Evolutionary conservation across 2,113 vertebrate genomes (phyloP).

Genomic region (Cephalopholis sonnerati): DNA sequence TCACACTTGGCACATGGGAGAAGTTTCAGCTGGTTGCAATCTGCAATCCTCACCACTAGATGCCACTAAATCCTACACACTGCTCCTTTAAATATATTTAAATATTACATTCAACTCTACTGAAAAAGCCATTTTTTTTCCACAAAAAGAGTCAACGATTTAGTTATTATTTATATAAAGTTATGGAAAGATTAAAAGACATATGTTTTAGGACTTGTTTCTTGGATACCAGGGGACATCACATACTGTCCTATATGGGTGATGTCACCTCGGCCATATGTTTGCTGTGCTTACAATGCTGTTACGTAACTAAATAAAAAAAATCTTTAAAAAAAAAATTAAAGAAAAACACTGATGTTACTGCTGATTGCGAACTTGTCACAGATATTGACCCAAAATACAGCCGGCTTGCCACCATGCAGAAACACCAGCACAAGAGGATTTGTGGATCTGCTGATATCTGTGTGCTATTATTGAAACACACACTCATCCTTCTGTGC

Average conservation of each 20-base stretch:
- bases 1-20: no score
- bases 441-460: slow-evolving; percentile 16
- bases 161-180: neutral
- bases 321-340: no score
- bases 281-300: neutral
- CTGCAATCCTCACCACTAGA: no score
- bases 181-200: no score
- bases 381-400: neutral
- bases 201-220: neutral
- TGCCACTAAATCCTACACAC: no score
- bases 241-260: neutral
- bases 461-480: slow-evolving; percentile 14
- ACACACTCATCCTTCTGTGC: slow-evolving; percentile 13
- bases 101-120: neutral
- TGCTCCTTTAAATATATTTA: neutral
- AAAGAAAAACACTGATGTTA: neutral
- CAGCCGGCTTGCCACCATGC: neutral
- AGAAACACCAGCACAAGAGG: neutral
- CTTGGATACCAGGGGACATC: neutral
- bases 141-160: neutral
- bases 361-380: neutral
- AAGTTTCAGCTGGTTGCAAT: no score
- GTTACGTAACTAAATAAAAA: neutral
- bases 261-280: neutral
- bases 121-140: neutral